A percentile compares a stretch with the other conserved stretches of the same genome.
Evolutionary conservation across 2,113 vertebrate species (phyloP).

Genomic region (Oreotrochilus melanogaster): DNA sequence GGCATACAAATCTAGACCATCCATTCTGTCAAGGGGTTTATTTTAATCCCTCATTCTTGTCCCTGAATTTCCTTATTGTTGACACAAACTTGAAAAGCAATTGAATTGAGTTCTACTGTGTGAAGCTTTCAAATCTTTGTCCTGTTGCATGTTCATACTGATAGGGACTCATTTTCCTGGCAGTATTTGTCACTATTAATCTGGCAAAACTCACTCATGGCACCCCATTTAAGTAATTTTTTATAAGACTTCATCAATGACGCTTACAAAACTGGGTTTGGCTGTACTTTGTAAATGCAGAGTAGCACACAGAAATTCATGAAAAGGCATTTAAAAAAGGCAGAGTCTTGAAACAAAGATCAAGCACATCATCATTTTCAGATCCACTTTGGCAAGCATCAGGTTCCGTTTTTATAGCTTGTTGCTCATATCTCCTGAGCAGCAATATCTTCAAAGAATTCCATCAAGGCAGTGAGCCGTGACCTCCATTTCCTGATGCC

Average conservation of each 20-base stretch:
- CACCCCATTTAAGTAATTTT: background rate
- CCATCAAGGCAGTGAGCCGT: background rate
- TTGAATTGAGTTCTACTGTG: background rate
- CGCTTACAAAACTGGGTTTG: background rate
- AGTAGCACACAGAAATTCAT: background rate
- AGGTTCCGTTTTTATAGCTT: background rate
- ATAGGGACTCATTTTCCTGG: background rate
- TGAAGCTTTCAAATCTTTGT: background rate
- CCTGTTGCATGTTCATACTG: background rate
- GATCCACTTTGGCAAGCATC: background rate
- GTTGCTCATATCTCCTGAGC: background rate
- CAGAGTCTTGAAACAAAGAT: background rate
- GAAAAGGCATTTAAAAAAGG: background rate
- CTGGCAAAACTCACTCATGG: background rate
- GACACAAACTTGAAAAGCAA: background rate
- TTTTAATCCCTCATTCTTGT: background rate
- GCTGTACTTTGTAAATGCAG: background rate
- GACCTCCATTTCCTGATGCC: background rate
- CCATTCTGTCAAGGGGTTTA: background rate
- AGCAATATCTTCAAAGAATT: slow-evolving; percentile 47
- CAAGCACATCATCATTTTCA: background rate
- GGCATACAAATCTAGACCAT: background rate
- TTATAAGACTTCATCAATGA: background rate
- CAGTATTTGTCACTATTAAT: background rate
- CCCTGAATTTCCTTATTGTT: background rate